Evolutionary conservation across 2,888 invertebrate genomes (phyloP).

Genomic region (Tenthredo amoena): DNA sequence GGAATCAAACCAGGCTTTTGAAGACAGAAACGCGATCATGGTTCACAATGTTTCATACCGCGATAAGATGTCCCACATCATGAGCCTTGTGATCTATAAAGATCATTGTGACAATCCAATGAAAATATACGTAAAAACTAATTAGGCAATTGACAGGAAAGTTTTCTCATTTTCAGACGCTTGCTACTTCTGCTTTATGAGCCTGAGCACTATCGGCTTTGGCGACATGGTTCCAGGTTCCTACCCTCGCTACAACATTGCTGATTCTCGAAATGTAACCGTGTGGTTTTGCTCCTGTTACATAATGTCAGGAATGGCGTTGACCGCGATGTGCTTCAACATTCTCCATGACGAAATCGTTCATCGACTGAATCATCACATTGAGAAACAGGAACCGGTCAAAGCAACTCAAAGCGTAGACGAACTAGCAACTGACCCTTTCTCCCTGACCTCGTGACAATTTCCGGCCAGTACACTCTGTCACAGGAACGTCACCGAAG

Average conservation of each 20-base stretch:
- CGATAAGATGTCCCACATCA: neutral
- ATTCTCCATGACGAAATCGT: conserved; percentile 94
- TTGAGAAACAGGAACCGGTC: conserved; percentile 82
- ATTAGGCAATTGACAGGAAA: conserved; percentile 29
- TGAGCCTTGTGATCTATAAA: neutral
- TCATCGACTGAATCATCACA: conserved; percentile 87
- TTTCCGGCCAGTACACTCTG: conserved; percentile 79
- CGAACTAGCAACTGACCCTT: conserved; percentile 83
- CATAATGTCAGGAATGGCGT: conserved; percentile 91
- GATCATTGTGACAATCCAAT: neutral
- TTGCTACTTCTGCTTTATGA: conserved; percentile 96
- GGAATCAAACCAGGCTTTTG: neutral
- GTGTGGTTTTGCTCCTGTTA: conserved; percentile 95
- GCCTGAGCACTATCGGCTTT: conserved; percentile 94
- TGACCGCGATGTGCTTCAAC: conserved; percentile 95
- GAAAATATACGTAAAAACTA: neutral
- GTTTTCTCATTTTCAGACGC: conserved; percentile 72
- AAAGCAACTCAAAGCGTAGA: conserved; percentile 84
- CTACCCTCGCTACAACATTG: conserved; percentile 80
- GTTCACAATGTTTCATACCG: neutral
- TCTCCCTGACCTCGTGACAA: conserved; percentile 88
- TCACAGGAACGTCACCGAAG: conserved; percentile 74
- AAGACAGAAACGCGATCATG: neutral
- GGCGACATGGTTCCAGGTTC: conserved; percentile 91
- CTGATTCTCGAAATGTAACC: conserved; percentile 84